Base-by-base conservation (phyloP, 2,888 invertebrate species). In the Andrena chrysosceles region DNA sequence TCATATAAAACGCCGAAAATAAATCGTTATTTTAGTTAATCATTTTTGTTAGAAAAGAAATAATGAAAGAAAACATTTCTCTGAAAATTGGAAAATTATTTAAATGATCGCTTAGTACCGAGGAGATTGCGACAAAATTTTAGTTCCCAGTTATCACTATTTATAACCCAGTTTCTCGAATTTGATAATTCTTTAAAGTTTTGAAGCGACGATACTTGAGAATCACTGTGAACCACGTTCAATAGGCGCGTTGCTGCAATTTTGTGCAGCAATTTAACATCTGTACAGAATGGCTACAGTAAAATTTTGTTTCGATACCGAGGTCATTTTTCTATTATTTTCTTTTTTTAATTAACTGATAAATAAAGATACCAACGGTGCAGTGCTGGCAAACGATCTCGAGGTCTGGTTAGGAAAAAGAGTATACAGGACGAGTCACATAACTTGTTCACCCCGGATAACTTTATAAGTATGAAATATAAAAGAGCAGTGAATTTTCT, bases 241-340 rank as follows among this genome's bases (percentile, higher is more conserved):
- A 64, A 67, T 7, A 8, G n/a, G 56, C 42, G 33, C 56, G 10
- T 7, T 4, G 16, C 59, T 81, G 69, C 59, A 74, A 59, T 60
- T 79, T 29, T n/a, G 69, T 74, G 64, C 59, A 69, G 10, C 49
- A 23, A 26, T 73, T 48, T 67, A 67, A 52, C 20, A 35, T 63
- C 48, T 16, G 10, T 26, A 35, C 35, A 10, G 35, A 33, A 77
- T 20, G 66, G 54, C 33, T 48, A 33, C 20, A 26, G 8, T 23
- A 35, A 64, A 70, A 80, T 59, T 49, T 63, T 59, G 48, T 49
- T 64, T 49, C 70, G 4, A 64, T 10, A 59, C 35, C 31, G 54
- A 54, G 60, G 52, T 3, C 3, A 3, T 35, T 8, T 13, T 10
- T 10, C 0, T 26, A 52, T 52, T n/a, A 4, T 23, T 54, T 23